Evolutionary conservation across 1,140 invertebrate genomes (phyloP), one percentile per base, ranked within the genome.

Genomic region (Drosophila tani): DNA sequence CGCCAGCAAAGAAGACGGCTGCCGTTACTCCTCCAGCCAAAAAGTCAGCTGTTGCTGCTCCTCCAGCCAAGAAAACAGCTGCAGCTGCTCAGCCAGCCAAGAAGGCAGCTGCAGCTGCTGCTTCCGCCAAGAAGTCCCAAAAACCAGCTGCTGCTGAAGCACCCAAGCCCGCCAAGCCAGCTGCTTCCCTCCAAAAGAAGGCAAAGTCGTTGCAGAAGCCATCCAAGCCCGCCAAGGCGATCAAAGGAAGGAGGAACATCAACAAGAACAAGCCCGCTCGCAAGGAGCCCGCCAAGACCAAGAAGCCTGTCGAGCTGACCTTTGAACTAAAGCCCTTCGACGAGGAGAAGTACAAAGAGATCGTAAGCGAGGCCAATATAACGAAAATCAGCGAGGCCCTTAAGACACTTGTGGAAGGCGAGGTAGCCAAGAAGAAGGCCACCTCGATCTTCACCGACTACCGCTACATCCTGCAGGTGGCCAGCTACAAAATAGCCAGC

Each of bases 401-500:
- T 0, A 91, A 92, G 51, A 67, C 21, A 0, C 71, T 79, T 15
- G 92, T 79, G 2, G 62, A 79, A 1, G 75, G 75, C 8, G 92
- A 93, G 55, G 79, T 92, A 0, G 58, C 75, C 14, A 77, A 78
- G 19, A 82, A 81, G 45, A 93, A 92, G 60, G 12, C 71, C 2
- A 50, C 64, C 29, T 75, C 81, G 3, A 86, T 93, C 24, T 91
- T 92, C 35, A 73, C 40, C 35, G 92, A 93, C 56, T 93, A 84
- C 53, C 83, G 79, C 11, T 93, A 91, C 59, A 63, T 86, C 0
- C 58, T 93, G 14, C 87, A 93, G 47, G 81, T 93, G 5, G 43
- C 63, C 45, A 67, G 83, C 64, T 93, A 82, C 41, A 93, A 92
- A 64, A 92, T 93, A 7, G 74, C 92, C 17, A 92, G 79, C 58